Evolutionary conservation across 2,797 vertebrate genomes (phyloP).

Genomic region (Aotus griseimembra): DNA sequence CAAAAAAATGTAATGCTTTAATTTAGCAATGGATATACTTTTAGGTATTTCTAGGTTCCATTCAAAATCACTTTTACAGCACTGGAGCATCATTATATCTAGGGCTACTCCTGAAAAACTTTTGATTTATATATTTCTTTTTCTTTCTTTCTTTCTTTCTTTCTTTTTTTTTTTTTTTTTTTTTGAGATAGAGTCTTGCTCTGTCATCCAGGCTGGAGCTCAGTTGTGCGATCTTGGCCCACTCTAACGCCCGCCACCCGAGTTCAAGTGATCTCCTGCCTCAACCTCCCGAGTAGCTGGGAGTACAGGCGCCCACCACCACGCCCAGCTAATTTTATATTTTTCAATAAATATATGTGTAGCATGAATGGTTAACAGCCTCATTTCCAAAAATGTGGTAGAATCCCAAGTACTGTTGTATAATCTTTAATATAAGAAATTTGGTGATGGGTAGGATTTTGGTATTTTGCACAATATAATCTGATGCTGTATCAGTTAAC

Average conservation of each 20-base stretch:
- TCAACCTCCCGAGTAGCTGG: too few species aligned
- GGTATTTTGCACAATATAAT: background rate
- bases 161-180: too few species aligned
- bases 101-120: background rate
- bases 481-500: background rate
- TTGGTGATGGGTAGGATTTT: background rate
- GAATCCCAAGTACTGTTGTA: background rate
- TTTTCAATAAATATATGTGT: background rate
- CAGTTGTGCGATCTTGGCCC: too few species aligned
- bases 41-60: background rate
- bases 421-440: background rate
- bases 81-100: background rate
- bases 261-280: too few species aligned
- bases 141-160: too few species aligned
- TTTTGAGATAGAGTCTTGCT: too few species aligned
- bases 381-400: background rate
- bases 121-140: background rate
- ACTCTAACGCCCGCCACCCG: accelerated
- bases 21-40: background rate
- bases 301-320: too few species aligned
- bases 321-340: background rate
- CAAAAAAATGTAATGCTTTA: background rate
- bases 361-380: background rate
- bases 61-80: background rate
- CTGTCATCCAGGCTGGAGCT: too few species aligned